Base-by-base conservation (phyloP, 2,113 vertebrate species). In the Pseudorasbora parva region DNA sequence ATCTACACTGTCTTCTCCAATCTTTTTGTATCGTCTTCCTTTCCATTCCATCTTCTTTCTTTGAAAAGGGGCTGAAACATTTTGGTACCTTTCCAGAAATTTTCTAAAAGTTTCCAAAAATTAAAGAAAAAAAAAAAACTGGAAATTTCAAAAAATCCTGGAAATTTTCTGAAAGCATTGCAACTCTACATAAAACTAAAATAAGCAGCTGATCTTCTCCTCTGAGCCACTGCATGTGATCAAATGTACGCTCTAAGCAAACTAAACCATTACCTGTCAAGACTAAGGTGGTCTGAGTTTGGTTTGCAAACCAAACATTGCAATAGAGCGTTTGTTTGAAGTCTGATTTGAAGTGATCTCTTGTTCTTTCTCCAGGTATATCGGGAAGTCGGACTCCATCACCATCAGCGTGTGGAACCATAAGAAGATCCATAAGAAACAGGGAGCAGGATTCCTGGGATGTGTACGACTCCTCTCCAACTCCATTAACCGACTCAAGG, bases 341-440 rank as follows among this genome's bases (percentile, higher is more conserved):
- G 12, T 73, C 4, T 81, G 37, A 69, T 59, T 77, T 25, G 2
- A 64, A 47, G 2, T 8, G 30, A 15, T 73, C 79, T 78, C 37
- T 66, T 10, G 89, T 86, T 82, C 14, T 71, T 33, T 82, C 41
- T 81, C 82, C 93, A 99, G 98, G 86, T 99, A 99, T 78, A 98
- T 99, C 62, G 97, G 98, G 73, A 99, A 98, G 87, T 97, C 97
- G 0, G 98, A 99, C 89, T 99, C 98, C 21, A 97, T 99, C 94
- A 99, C 98, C 0, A 99, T 99, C 93, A 99, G 98, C 0, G 97
- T 99, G 62, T 99, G 98, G 98, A 99, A 99, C 91, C 97, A 99
- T 92, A 99, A 99, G 95, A 99, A 99, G 93, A 98, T 99, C 82
- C 98, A 99, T 93, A 99, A 99, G 95, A 99, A 99, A 90, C 98